Evolutionary conservation across 2,113 vertebrate genomes (phyloP), one percentile per base, ranked within the genome.

Genomic region (Rhea americana): DNA sequence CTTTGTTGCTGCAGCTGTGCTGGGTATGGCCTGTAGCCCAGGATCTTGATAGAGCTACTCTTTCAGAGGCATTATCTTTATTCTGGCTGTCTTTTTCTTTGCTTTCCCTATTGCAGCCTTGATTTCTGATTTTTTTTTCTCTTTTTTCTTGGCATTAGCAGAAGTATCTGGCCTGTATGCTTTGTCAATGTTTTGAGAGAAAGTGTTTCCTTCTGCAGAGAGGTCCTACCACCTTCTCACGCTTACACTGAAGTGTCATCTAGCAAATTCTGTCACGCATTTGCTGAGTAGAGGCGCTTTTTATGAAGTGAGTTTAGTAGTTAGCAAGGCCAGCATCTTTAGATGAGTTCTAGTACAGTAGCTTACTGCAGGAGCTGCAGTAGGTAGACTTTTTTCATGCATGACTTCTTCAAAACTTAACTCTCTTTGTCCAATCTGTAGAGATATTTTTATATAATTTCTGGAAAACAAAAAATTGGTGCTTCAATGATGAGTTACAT

Each of bases 281-380:
- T 81, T 73, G 10, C 32, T 65, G 58, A 28, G 4, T 51, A 11
- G 32, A 41, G 32, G 25, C 48, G 19, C 6, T 70, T 85, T 89
- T 61, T 2, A 1, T 4, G 8, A 32, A 84, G 13, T 0, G 5
- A 51, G 12, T 13, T 21, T 11, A 77, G 22, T 17, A 55, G 13
- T 66, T 56, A 35, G 6, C n/a, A 63, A 19, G 20, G 20, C 5
- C 45, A 71, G 37, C 8, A 5, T 66, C n/a, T 90, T 82, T 28
- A 77, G 65, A 35, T 30, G 9, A 58, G 21, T 91, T 9, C 28
- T 53, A 51, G 11, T 22, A 10, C 1, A 5, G 19, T 47, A 63
- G 43, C n/a, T 62, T 35, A 6, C 35, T 72, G 41, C 16, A 81
- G 65, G 35, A 11, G 70, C 13, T 56, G 35, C 30, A 63, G 24